phyloP scores from a whole-genome alignment of 1,140 invertebrate species.

The Potamilus streckersoni region DNA sequence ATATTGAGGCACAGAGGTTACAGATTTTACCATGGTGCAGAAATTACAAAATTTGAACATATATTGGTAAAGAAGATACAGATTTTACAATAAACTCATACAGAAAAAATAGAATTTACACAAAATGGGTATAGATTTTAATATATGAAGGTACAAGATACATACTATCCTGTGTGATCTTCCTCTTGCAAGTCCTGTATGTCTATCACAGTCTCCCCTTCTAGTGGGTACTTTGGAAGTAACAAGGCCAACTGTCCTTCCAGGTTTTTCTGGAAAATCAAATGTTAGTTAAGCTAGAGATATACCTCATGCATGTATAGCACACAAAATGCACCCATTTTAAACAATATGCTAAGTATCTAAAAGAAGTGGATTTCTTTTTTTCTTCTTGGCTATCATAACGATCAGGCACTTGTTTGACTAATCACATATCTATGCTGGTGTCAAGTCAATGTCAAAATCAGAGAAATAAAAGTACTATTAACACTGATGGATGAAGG shows the following conservation, averaged over 20 bases:
- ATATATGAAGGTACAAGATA: background rate
- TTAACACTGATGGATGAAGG: too few relatives aligned
- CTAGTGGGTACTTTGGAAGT: constrained; percentile 72
- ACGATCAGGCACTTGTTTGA: too few relatives aligned
- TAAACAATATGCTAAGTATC: too few relatives aligned
- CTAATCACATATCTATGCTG: too few relatives aligned
- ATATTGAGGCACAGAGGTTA: background rate
- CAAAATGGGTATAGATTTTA: background rate
- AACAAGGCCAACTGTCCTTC: constrained; percentile 74
- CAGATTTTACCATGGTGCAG: background rate
- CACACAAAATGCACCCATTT: too few relatives aligned
- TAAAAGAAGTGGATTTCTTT: too few relatives aligned
- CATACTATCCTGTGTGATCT: constrained; percentile 44
- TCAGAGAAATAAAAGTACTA: too few relatives aligned
- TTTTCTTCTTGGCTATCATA: too few relatives aligned
- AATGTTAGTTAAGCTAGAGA: too few relatives aligned
- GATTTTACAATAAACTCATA: background rate
- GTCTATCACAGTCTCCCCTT: constrained; percentile 42
- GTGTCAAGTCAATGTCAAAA: too few relatives aligned
- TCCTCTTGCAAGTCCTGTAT: constrained; percentile 37
- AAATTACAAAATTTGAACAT: background rate
- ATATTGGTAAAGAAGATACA: background rate
- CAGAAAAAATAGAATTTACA: background rate
- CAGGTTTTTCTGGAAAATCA: constrained; percentile 73
- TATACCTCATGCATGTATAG: too few relatives aligned